These are phyloP conservation scores for Epinephelus lanceolatus DNA, from an alignment of 2,113 vertebrate genomes.

Conservation along the genomic window DNA sequence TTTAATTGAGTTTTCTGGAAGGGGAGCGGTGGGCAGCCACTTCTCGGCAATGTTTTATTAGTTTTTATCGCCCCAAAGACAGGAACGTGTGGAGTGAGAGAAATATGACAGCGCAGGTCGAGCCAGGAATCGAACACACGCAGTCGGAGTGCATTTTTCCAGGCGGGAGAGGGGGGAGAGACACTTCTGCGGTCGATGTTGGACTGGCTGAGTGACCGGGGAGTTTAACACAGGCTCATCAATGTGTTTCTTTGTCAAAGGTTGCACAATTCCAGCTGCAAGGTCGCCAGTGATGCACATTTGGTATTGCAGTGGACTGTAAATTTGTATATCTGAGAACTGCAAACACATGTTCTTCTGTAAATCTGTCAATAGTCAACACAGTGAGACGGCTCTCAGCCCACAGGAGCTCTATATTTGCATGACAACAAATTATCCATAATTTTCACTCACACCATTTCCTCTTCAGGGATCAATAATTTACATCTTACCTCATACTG, in stretches of 20 bases:
- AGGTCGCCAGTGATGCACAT: constrained; percentile 11
- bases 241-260: constrained; percentile 25
- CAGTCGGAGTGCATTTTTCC: constrained; percentile 33
- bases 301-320: constrained; percentile 27
- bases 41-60: constrained; percentile 63
- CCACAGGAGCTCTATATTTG: neutral
- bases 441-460: neutral
- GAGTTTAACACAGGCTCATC: constrained; percentile 38
- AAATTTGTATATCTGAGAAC: constrained; percentile 50
- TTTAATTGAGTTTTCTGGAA: constrained; percentile 62
- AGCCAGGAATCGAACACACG: constrained; percentile 53
- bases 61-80: constrained; percentile 56
- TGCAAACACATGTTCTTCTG: constrained; percentile 53
- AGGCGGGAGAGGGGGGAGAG: neutral
- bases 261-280: constrained; percentile 30
- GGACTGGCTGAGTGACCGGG: constrained; percentile 18
- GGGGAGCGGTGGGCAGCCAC: constrained; percentile 23
- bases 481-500: neutral
- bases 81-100: constrained; percentile 57
- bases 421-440: neutral
- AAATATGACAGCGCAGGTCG: constrained; percentile 51
- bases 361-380: constrained; percentile 44
- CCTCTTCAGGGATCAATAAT: constrained; percentile 8
- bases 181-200: constrained; percentile 4
- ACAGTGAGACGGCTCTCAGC: neutral